A percentile compares a stretch with the other conserved stretches of the same genome.
phyloP scores from a whole-genome alignment of 2,113 vertebrate species.

The Paradoxurus hermaphroditus region DNA sequence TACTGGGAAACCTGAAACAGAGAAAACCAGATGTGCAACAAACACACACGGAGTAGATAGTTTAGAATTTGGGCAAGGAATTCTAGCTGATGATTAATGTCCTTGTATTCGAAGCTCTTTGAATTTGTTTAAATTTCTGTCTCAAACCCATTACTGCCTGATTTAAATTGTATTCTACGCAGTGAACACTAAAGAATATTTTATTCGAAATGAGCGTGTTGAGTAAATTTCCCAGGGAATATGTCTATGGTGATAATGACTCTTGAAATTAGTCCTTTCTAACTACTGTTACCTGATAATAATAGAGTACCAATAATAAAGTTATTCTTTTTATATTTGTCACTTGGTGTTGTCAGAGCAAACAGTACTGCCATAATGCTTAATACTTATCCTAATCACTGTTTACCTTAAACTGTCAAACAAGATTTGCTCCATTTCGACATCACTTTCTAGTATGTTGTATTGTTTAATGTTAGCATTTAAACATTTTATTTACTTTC shows the following conservation, averaged over 20 bases:
- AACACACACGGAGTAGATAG: not conserved
- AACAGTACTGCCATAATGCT: not conserved
- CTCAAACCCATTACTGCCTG: not conserved
- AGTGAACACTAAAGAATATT: not conserved
- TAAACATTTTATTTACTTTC: conserved; percentile 19
- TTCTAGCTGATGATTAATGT: not conserved
- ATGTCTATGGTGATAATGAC: not conserved
- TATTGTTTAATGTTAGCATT: not conserved
- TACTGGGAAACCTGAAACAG: too few relatives aligned
- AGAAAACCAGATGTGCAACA: not conserved
- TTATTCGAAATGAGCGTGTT: not conserved
- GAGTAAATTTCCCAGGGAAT: not conserved
- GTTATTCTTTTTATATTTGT: not conserved
- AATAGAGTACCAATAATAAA: not conserved
- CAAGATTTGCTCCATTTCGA: not conserved
- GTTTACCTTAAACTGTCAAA: conserved; percentile 51
- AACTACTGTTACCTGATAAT: not conserved
- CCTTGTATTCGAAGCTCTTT: not conserved
- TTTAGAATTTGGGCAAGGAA: not conserved
- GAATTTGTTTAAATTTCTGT: not conserved
- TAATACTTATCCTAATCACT: not conserved
- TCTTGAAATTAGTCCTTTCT: conserved; percentile 44
- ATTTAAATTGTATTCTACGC: not conserved
- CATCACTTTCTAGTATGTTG: not conserved
- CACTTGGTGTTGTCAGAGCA: not conserved